Conservation (phyloP, 2,888 invertebrate genomes). For the Cheilosia vernalis region DNA sequence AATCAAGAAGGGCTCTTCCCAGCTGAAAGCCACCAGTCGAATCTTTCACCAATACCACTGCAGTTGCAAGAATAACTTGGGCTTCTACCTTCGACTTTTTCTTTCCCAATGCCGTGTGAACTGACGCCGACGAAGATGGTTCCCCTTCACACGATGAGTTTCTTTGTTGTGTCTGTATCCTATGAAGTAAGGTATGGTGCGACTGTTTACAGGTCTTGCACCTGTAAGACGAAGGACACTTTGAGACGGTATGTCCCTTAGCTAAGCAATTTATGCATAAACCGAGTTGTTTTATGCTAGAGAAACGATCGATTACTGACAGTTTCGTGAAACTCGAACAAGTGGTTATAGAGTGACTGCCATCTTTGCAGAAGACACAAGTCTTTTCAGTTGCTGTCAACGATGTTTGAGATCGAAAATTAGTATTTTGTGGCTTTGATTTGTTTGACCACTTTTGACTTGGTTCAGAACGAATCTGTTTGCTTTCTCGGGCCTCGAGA, state of each 20-base stretch:
- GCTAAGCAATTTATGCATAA: slow-evolving; percentile 12
- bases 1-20: neutral
- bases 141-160: too few species aligned
- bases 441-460: too few species aligned
- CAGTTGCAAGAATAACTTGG: neutral
- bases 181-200: neutral
- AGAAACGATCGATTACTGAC: neutral
- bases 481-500: neutral
- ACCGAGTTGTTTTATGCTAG: neutral
- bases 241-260: slow-evolving; percentile 11
- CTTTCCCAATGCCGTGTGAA: neutral
- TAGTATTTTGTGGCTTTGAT: too few species aligned
- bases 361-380: neutral
- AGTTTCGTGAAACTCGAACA: neutral
- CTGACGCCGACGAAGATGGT: neutral
- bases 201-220: slow-evolving; percentile 15
- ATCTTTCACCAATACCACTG: neutral
- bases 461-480: too few species aligned
- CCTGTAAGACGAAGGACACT: slow-evolving; percentile 2
- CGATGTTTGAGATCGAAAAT: neutral
- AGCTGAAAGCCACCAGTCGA: neutral
- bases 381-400: neutral
- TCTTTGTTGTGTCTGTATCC: neutral
- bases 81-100: too few species aligned
- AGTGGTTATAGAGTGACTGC: neutral